These are phyloP conservation scores for Carassius auratus DNA, from an alignment of 2,113 vertebrate genomes.

Conservation along the genomic window DNA sequence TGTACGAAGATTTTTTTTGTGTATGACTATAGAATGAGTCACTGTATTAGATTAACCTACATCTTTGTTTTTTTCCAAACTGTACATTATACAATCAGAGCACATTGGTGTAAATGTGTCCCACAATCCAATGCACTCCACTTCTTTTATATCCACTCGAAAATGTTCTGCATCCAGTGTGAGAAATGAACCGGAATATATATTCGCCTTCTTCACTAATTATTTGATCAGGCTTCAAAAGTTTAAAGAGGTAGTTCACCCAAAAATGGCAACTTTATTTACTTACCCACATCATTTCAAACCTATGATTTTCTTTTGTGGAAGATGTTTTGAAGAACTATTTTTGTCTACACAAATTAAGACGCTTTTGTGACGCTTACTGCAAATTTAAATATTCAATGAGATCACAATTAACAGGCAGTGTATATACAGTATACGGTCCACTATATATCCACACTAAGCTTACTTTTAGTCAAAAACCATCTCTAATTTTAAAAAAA, in stretches of 20 bases:
- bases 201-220: background rate
- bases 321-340: background rate
- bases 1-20: background rate
- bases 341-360: background rate
- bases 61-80: background rate
- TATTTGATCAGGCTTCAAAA: background rate
- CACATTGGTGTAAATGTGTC: background rate
- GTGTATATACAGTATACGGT: background rate
- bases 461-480: background rate
- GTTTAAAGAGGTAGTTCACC: background rate
- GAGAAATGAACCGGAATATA: background rate
- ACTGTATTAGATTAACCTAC: background rate
- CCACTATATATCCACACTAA: background rate
- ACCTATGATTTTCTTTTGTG: background rate
- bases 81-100: background rate
- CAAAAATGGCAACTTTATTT: background rate
- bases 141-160: background rate
- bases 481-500: background rate
- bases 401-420: constrained; percentile 5
- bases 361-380: background rate
- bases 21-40: background rate
- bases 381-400: background rate
- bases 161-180: background rate
- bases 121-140: background rate
- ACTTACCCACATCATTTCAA: background rate